These are phyloP conservation scores for Drosophila nr. medialis DNA, from an alignment of 2,888 invertebrate genomes.

Conservation along the genomic window DNA sequence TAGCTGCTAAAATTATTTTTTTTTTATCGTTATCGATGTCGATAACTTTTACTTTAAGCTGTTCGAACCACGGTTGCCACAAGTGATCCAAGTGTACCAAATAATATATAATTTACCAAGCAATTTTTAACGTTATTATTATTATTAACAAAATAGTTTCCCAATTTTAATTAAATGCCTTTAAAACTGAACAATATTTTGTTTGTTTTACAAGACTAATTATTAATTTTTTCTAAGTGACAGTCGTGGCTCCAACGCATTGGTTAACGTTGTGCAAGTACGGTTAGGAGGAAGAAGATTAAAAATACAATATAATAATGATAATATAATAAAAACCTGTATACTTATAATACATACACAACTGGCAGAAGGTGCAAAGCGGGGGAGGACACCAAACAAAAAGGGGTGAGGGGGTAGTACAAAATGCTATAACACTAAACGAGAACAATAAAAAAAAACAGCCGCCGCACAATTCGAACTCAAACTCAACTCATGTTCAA, in stretches of 20 bases:
- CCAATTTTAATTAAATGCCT: not conserved
- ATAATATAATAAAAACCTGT: slow-evolving; percentile 12
- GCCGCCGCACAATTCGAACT: slow-evolving; percentile 34
- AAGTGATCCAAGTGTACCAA: not conserved
- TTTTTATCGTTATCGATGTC: not conserved
- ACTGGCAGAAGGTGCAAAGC: slow-evolving; percentile 35
- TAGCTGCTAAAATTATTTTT: slow-evolving; percentile 40
- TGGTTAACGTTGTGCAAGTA: slow-evolving; percentile 35
- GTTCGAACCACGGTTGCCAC: not conserved
- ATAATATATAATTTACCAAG: not conserved
- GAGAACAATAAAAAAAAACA: slow-evolving; percentile 26
- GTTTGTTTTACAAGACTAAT: not conserved
- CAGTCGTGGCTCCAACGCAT: slow-evolving; percentile 6
- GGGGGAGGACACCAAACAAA: slow-evolving; percentile 23
- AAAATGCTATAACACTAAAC: slow-evolving; percentile 36
- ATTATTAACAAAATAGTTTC: not conserved
- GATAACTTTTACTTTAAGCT: slow-evolving; percentile 11
- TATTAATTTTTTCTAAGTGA: not conserved
- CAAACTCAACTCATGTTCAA: slow-evolving; percentile 29
- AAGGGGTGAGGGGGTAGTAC: not conserved
- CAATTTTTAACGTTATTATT: not conserved
- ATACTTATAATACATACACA: slow-evolving; percentile 42
- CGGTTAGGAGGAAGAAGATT: slow-evolving; percentile 27
- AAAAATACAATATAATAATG: slow-evolving; percentile 29
- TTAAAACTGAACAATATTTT: not conserved